A percentile compares a stretch with the other conserved stretches of the same genome.
phyloP scores from a whole-genome alignment of 2,888 invertebrate genomes.

The Lamellibrachia satsuma region DNA sequence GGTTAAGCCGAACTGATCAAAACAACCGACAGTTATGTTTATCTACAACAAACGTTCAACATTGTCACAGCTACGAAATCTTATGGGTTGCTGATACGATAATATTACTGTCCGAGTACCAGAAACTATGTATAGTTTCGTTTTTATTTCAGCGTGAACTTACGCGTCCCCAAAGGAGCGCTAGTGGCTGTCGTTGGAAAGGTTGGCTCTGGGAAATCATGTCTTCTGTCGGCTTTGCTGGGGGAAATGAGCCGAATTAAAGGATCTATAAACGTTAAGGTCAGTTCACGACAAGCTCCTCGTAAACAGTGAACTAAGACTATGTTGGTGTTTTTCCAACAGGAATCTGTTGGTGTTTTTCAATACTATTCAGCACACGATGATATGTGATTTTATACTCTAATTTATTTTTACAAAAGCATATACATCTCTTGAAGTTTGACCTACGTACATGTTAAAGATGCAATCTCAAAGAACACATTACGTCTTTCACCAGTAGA shows the following conservation, averaged over 20 bases:
- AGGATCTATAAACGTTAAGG: slow-evolving; percentile 49
- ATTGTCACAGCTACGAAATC: background rate
- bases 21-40: background rate
- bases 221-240: slow-evolving; percentile 58
- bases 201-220: slow-evolving; percentile 62
- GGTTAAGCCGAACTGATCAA: background rate
- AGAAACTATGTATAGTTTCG: background rate
- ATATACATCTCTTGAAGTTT: no score
- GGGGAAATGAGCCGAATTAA: slow-evolving; percentile 60
- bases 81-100: background rate
- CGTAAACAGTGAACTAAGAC: background rate
- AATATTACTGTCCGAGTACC: background rate
- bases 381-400: no score
- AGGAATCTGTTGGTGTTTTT: no score
- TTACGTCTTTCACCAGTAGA: no score
- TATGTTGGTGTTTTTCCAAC: no score
- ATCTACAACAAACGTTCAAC: no score
- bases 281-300: background rate
- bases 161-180: slow-evolving; percentile 44
- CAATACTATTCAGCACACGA: no score
- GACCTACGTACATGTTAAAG: no score
- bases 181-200: slow-evolving; percentile 61
- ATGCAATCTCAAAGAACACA: no score
- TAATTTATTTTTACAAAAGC: no score
- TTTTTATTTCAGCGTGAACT: slow-evolving; percentile 34